Percentiles rank a stretch among this genome's conserved stretches.
phyloP scores from a whole-genome alignment of 2,113 vertebrate species.

The Cervus canadensis region DNA sequence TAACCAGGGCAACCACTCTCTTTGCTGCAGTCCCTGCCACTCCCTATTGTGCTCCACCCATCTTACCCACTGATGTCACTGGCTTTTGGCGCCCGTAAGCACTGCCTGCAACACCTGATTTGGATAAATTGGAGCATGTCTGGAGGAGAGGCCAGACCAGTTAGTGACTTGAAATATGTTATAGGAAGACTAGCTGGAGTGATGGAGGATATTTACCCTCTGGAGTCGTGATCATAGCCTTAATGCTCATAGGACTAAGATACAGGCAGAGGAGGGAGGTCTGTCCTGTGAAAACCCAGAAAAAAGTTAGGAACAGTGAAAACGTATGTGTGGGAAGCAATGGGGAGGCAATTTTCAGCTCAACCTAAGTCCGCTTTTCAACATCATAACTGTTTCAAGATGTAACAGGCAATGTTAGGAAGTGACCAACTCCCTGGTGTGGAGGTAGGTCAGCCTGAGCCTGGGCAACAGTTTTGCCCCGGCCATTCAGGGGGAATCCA shows the following conservation, averaged over 20 bases:
- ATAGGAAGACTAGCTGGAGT: neutral
- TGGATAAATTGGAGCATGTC: neutral
- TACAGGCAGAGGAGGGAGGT: neutral
- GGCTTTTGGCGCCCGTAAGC: neutral
- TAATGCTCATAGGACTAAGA: neutral
- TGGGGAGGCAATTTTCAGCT: neutral
- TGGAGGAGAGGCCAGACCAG: neutral
- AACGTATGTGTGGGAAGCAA: neutral
- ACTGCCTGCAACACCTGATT: neutral
- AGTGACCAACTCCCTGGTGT: neutral
- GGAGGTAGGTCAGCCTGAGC: neutral
- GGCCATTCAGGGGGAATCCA: neutral
- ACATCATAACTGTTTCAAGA: neutral
- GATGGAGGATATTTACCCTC: neutral
- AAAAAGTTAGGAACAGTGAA: neutral
- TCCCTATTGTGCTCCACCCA: neutral
- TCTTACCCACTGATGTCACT: neutral
- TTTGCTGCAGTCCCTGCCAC: neutral
- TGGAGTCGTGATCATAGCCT: neutral
- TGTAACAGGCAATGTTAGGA: neutral
- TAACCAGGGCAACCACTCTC: neutral
- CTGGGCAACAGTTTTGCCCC: neutral
- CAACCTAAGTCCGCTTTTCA: neutral
- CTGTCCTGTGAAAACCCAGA: neutral
- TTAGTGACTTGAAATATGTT: neutral